Percentiles rank a stretch among this genome's conserved stretches.
phyloP scores from a whole-genome alignment of 2,113 vertebrate genomes.

The Columba janthina region DNA sequence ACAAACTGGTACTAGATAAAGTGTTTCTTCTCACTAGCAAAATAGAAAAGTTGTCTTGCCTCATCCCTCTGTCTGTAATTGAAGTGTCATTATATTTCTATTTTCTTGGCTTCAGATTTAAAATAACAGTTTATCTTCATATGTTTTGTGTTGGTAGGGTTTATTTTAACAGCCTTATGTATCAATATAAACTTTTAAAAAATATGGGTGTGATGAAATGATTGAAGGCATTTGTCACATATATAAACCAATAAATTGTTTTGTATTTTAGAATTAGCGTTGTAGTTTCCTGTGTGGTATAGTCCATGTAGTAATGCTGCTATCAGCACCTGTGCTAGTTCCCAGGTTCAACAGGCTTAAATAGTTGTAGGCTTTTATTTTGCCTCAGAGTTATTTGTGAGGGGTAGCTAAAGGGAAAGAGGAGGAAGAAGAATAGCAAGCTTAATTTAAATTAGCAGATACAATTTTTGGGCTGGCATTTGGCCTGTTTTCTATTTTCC shows the following conservation, averaged over 20 bases:
- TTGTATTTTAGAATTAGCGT: neutral
- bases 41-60: neutral
- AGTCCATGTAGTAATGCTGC: neutral
- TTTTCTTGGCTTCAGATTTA: neutral
- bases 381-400: neutral
- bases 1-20: neutral
- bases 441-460: neutral
- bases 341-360: neutral
- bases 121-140: neutral
- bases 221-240: neutral
- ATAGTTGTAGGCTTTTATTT: neutral
- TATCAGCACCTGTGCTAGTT: neutral
- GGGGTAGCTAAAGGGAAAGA: neutral
- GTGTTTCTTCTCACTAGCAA: neutral
- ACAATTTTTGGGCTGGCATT: neutral
- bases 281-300: neutral
- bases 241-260: neutral
- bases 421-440: neutral
- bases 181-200: neutral
- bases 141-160: neutral
- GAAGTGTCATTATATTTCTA: neutral
- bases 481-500: neutral
- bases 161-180: neutral
- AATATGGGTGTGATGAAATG: neutral
- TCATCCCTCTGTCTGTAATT: neutral